Conservation (phyloP, 2,888 invertebrate genomes). For the Piscicola geometra region DNA sequence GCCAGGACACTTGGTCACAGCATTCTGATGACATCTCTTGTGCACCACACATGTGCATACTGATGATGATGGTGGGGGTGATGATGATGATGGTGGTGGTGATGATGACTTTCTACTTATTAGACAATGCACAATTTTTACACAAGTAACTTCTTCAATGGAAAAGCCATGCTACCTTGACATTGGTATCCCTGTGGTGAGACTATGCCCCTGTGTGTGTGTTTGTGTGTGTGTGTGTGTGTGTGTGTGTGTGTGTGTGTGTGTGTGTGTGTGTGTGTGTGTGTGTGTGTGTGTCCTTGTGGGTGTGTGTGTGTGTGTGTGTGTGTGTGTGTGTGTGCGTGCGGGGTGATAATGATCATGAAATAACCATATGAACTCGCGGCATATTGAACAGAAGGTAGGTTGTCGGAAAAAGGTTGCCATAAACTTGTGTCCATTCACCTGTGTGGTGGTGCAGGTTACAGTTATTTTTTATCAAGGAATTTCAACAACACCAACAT, state of each 20-base stretch:
- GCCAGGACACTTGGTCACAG: conserved; percentile 97
- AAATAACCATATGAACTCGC: conserved; percentile 89
- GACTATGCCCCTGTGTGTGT: conserved; percentile 54
- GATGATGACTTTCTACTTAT: no score
- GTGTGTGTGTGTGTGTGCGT: not conserved
- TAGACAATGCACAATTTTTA: no score
- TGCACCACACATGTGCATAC: conserved; percentile 75
- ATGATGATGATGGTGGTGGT: no score
- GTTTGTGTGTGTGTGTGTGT: not conserved
- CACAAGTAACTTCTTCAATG: no score
- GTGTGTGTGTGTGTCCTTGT: no score
- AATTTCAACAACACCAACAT: no score
- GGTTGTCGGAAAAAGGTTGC: conserved; percentile 96
- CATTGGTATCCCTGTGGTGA: conserved; percentile 58
- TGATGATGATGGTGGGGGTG: conserved; percentile 6
- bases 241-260: not conserved
- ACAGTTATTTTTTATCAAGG: not conserved
- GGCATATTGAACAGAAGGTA: conserved; percentile 98
- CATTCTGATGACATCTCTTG: conserved; percentile 92
- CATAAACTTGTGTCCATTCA: conserved; percentile 98
- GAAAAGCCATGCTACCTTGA: conserved; percentile 54
- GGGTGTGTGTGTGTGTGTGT: no score
- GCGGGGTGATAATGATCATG: not conserved
- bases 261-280: not conserved
- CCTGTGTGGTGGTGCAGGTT: conserved; percentile 46